Evolutionary conservation across 2,888 invertebrate genomes (phyloP), one percentile per base, ranked within the genome.

Genomic region (Cosmopolites sordidus): DNA sequence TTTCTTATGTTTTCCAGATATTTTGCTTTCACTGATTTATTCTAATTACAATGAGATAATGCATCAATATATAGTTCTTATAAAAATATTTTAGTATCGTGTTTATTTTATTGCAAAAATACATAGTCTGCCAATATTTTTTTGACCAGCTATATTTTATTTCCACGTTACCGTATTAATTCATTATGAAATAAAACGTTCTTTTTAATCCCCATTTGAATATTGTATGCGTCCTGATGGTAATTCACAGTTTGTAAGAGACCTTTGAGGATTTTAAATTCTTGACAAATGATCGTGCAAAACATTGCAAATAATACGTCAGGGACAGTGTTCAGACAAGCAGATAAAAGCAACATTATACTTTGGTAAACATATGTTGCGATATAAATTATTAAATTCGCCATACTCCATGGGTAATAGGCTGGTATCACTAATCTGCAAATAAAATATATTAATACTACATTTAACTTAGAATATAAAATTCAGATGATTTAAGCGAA

Each of bases 251-350:
- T 44, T 16, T n/a, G 12, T 11, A 44, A 44, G 29, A 2, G n/a
- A 6, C 6, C 16, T 27, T 44, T 44, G 8, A 44, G 30, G 4
- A 27, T 30, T 44, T 14, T 29, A 6, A 44, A 16, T 30, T 27
- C 6, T 12, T 9, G 11, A 16, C 29, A 44, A 33, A 44, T 6
- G 6, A 44, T 14, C 11, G 45, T 30, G 33, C 45, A 44, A 12
- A 44, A 44, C 15, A 33, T 33, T 8, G 27, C 45, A 16, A 44
- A 44, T 5, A 30, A 4, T 2, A 16, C 16, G 45, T 44, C 45
- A 11, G 29, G 6, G n/a, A 16, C 6, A 5, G 30, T 16, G 45
- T 30, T 44, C 15, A 44, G 4, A 15, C n/a, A 9, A 6, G 45
- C 45, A 16, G 22, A 29, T 3, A 30, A 30, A 14, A 14, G 6